Evolutionary conservation across 37 sponge, comb jelly and placozoan species (phyloP).

Genomic region (Halichondria panicea): DNA sequence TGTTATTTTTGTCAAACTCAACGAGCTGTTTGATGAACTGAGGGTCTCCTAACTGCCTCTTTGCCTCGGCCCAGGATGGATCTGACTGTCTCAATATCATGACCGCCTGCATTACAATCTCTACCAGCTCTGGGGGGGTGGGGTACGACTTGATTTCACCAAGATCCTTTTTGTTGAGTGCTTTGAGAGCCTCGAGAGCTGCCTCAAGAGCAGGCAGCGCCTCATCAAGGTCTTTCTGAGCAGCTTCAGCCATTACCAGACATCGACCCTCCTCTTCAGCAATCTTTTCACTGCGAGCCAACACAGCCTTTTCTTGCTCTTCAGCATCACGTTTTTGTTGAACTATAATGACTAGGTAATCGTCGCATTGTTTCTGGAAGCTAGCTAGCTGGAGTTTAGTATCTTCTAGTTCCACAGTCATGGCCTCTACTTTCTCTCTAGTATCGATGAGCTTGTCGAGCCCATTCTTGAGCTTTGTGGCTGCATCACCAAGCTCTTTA

Average conservation of each 20-base stretch:
- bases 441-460: constrained; percentile 94
- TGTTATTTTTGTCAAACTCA: constrained; percentile 96
- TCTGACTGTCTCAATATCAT: constrained; percentile 94
- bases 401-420: constrained; percentile 95
- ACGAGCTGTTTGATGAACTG: constrained; percentile 94
- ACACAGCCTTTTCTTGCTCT: constrained; percentile 92
- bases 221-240: constrained; percentile 95
- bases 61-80: constrained; percentile 97
- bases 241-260: constrained; percentile 82
- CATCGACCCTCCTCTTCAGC: constrained; percentile 95
- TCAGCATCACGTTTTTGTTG: constrained; percentile 98
- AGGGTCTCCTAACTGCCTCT: constrained; percentile 91
- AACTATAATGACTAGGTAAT: constrained; percentile 94
- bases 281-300: constrained; percentile 93
- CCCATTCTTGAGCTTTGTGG: constrained; percentile 90
- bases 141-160: constrained; percentile 96
- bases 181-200: constrained; percentile 89
- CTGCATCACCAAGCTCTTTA: constrained; percentile 93
- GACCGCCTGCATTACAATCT: constrained; percentile 94
- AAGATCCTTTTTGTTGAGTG: constrained; percentile 96
- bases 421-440: constrained; percentile 92
- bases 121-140: constrained; percentile 93
- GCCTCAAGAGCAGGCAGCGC: constrained; percentile 95
- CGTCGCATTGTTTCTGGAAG: constrained; percentile 99
- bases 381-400: constrained; percentile 85